Evolutionary conservation across 2,888 invertebrate genomes (phyloP).

Genomic region (Agriopis leucophaearia): DNA sequence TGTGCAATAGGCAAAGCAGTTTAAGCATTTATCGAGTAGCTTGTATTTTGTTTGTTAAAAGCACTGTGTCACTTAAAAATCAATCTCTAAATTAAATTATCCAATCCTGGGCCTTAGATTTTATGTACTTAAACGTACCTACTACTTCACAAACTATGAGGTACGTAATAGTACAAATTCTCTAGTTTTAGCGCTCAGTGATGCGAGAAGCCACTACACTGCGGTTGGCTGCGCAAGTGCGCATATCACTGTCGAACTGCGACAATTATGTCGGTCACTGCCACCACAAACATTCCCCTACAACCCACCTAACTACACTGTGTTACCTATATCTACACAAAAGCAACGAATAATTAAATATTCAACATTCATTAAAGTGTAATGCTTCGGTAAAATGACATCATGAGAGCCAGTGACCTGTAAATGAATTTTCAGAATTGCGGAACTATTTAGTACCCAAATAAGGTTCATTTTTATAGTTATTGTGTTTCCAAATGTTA

Average conservation of each 20-base stretch:
- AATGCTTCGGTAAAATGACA: conserved; percentile 16
- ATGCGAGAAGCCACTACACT: conserved; percentile 52
- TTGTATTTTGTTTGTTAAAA: too few relatives aligned
- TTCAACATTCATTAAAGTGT: not conserved
- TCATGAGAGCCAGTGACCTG: conserved; percentile 6
- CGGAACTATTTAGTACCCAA: conserved; percentile 31
- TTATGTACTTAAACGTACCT: too few relatives aligned
- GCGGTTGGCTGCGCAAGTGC: conserved; percentile 51
- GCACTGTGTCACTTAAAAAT: too few relatives aligned
- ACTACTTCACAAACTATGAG: not conserved
- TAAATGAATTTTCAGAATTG: conserved; percentile 42
- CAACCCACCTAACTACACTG: not conserved
- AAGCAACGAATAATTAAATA: conserved; percentile 1
- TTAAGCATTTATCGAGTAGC: too few relatives aligned
- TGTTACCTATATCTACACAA: not conserved
- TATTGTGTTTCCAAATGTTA: conserved; percentile 55
- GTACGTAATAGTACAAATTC: conserved; percentile 13
- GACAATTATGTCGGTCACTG: conserved; percentile 60
- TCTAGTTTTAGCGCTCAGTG: conserved; percentile 24
- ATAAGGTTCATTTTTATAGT: conserved; percentile 50
- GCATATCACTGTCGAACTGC: conserved; percentile 52
- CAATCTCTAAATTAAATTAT: too few relatives aligned
- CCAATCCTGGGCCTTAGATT: too few relatives aligned
- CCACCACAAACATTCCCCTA: conserved; percentile 56
- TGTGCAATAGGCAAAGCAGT: too few relatives aligned